Conservation (phyloP, 2,113 vertebrate genomes). For the Nyctereutes procyonoides region DNA sequence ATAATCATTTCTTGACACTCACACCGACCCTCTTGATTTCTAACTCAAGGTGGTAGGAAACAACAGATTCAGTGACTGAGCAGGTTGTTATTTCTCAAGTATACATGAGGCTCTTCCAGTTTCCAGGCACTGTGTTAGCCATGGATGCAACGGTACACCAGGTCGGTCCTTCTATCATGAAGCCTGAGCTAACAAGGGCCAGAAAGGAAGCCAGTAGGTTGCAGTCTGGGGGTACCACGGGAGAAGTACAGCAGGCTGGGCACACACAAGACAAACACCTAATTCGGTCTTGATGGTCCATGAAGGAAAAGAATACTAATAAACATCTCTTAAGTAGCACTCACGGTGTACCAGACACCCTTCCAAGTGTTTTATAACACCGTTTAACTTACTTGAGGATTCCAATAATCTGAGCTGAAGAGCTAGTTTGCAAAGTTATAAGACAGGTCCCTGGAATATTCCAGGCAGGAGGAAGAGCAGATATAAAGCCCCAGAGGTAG, state of each 20-base stretch:
- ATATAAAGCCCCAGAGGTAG: background rate
- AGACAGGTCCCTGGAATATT: background rate
- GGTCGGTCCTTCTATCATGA: background rate
- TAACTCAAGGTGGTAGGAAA: background rate
- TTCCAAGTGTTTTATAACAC: background rate
- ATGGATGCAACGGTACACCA: background rate
- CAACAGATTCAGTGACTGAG: background rate
- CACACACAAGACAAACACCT: too few species aligned
- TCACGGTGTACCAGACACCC: background rate
- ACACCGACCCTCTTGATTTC: background rate
- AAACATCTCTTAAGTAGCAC: background rate
- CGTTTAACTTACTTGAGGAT: background rate
- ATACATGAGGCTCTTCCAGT: background rate
- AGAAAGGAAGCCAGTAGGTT: background rate
- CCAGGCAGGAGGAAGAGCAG: background rate
- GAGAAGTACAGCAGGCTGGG: background rate
- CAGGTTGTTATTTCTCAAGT: background rate
- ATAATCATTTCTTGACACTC: background rate
- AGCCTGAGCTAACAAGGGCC: background rate
- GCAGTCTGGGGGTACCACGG: too few species aligned
- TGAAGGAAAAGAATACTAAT: background rate
- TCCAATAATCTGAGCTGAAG: background rate
- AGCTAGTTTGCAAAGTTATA: background rate
- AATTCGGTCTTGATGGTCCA: background rate
- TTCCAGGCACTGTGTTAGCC: background rate